phyloP scores from a whole-genome alignment of 2,113 vertebrate species.

The Nothobranchius furzeri region DNA sequence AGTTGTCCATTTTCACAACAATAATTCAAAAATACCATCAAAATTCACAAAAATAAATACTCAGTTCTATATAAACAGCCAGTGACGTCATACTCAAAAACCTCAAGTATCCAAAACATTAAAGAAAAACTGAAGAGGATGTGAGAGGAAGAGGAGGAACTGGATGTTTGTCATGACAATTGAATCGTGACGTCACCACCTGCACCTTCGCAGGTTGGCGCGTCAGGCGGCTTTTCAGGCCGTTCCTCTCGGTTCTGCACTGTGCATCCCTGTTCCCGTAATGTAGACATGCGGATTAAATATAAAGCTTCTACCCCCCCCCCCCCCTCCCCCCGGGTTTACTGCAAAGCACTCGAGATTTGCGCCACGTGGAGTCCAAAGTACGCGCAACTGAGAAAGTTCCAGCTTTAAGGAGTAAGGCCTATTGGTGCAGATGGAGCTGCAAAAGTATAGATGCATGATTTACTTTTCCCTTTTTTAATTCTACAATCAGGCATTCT shows the following conservation, averaged over 20 bases:
- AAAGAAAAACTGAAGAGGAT: constrained; percentile 32
- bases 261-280: constrained; percentile 51
- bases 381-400: constrained; percentile 40
- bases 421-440: too few species aligned
- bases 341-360: constrained; percentile 19
- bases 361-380: constrained; percentile 39
- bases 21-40: constrained; percentile 48
- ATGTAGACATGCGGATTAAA: constrained; percentile 77
- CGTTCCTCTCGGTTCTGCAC: constrained; percentile 57
- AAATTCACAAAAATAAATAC: constrained; percentile 85
- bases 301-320: constrained; percentile 20
- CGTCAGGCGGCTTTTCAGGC: constrained; percentile 45
- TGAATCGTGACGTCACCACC: constrained; percentile 55
- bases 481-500: constrained; percentile 45
- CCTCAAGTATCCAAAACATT: constrained; percentile 80
- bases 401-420: constrained; percentile 21
- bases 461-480: too few species aligned
- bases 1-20: constrained; percentile 73
- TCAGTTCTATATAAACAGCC: constrained; percentile 80
- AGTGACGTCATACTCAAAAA: constrained; percentile 83
- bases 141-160: constrained; percentile 17
- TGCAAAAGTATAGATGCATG: not conserved
- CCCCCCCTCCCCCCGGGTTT: constrained; percentile 20
- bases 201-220: constrained; percentile 37
- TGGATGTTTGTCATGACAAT: constrained; percentile 60